These are phyloP conservation scores for Nemurella pictetii DNA, from an alignment of 2,888 invertebrate genomes.

Conservation along the genomic window DNA sequence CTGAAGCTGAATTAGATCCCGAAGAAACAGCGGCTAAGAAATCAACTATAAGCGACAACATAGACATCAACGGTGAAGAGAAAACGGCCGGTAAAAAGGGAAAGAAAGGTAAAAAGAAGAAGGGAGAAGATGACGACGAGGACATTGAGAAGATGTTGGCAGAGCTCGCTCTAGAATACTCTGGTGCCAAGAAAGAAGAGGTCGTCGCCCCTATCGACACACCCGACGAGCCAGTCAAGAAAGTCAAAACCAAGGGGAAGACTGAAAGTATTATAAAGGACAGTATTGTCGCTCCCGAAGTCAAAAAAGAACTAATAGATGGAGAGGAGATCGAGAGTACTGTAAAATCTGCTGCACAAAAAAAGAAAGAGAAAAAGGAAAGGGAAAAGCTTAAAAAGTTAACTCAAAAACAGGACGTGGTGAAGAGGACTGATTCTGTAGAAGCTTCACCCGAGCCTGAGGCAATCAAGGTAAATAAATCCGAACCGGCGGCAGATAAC, in stretches of 20 bases:
- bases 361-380: slow-evolving; percentile 88
- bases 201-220: slow-evolving; percentile 43
- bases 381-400: slow-evolving; percentile 74
- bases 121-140: slow-evolving; percentile 65
- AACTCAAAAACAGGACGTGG: slow-evolving; percentile 61
- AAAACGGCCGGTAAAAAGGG: slow-evolving; percentile 40
- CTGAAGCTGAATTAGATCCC: neutral
- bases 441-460: neutral
- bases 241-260: slow-evolving; percentile 41
- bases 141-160: slow-evolving; percentile 83
- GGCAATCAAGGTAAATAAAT: slow-evolving; percentile 9
- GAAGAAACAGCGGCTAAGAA: neutral
- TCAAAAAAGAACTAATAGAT: slow-evolving; percentile 55
- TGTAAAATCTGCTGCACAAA: slow-evolving; percentile 81
- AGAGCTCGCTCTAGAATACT: slow-evolving; percentile 79
- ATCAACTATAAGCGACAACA: slow-evolving; percentile 31
- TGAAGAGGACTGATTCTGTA: slow-evolving; percentile 45
- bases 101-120: slow-evolving; percentile 60
- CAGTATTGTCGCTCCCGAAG: slow-evolving; percentile 47
- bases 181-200: slow-evolving; percentile 63
- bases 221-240: slow-evolving; percentile 40
- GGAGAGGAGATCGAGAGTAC: slow-evolving; percentile 62
- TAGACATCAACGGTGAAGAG: slow-evolving; percentile 34
- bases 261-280: slow-evolving; percentile 28
- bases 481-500: neutral